Conservation (phyloP, 2,888 invertebrate genomes). For the Ophonus ardosiacus region DNA sequence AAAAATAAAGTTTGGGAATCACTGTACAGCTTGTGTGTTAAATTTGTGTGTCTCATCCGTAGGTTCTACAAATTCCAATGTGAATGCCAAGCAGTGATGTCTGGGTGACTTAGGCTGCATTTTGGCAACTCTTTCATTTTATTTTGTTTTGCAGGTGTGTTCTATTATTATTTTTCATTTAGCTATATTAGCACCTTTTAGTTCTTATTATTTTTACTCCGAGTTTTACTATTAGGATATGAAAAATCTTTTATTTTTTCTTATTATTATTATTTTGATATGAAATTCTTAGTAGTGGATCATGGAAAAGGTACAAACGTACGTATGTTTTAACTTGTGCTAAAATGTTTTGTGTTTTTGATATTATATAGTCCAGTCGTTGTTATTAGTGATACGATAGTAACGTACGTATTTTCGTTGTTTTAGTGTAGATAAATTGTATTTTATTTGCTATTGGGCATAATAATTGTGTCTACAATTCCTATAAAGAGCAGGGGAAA, state of each 20-base stretch:
- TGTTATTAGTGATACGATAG: neutral
- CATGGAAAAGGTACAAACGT: neutral
- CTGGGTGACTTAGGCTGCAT: conserved; percentile 34
- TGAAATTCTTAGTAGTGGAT: neutral
- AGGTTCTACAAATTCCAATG: conserved; percentile 57
- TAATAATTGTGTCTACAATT: no score
- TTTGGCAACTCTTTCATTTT: conserved; percentile 63
- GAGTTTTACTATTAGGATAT: neutral
- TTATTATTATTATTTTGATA: neutral
- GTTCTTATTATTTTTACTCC: neutral
- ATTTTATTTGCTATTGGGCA: neutral
- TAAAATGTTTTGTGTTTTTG: neutral
- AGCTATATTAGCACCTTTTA: neutral
- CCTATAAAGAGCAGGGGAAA: no score
- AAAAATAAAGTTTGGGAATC: conserved; percentile 15
- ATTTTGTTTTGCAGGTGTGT: conserved; percentile 65
- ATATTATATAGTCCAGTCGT: neutral
- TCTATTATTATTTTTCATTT: conserved; percentile 67
- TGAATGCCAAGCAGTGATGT: conserved; percentile 59
- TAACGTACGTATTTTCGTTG: conserved; percentile 1
- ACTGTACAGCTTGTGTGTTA: conserved; percentile 27
- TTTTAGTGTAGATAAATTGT: neutral
- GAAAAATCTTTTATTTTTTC: neutral
- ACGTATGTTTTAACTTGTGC: conserved; percentile 1
- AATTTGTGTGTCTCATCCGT: conserved; percentile 47